phyloP scores from a whole-genome alignment of 2,888 invertebrate genomes.

The Smittia aterrima region DNA sequence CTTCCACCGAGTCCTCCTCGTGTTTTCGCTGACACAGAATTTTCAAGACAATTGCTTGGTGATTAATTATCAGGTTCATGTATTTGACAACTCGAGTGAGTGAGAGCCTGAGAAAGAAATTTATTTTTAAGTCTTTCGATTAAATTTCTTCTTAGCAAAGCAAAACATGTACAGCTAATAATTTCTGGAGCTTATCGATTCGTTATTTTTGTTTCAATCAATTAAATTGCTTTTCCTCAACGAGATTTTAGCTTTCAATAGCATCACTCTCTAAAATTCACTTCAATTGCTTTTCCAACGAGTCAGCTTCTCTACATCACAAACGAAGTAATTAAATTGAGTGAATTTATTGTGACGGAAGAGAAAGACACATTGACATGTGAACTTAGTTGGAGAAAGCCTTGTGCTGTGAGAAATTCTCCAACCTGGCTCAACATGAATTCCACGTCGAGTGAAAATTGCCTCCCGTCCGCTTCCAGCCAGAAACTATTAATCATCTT shows the following conservation, averaged over 20 bases:
- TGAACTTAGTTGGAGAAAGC: too few relatives aligned
- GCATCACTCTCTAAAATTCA: too few relatives aligned
- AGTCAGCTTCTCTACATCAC: too few relatives aligned
- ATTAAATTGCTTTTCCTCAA: not conserved
- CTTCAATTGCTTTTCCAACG: too few relatives aligned
- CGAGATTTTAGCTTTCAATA: not conserved
- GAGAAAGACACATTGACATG: too few relatives aligned
- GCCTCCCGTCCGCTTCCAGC: too few relatives aligned
- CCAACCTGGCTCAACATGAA: too few relatives aligned
- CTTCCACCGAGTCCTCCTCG: not conserved
- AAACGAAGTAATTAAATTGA: too few relatives aligned
- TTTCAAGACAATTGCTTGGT: conserved; percentile 33
- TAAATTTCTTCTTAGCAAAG: not conserved
- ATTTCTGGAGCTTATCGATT: conserved; percentile 20
- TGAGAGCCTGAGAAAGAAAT: not conserved
- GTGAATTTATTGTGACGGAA: too few relatives aligned
- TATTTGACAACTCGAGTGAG: conserved; percentile 26
- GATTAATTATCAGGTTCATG: conserved; percentile 39
- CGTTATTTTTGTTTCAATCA: not conserved
- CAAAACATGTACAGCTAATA: not conserved
- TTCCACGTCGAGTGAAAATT: too few relatives aligned
- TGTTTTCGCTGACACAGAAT: conserved; percentile 33
- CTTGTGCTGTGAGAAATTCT: too few relatives aligned
- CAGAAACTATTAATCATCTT: too few relatives aligned
- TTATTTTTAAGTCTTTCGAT: conserved; percentile 8